A percentile compares a stretch with the other conserved stretches of the same genome.
Evolutionary conservation across 2,113 vertebrate genomes (phyloP).

Genomic region (Prolemur simus): DNA sequence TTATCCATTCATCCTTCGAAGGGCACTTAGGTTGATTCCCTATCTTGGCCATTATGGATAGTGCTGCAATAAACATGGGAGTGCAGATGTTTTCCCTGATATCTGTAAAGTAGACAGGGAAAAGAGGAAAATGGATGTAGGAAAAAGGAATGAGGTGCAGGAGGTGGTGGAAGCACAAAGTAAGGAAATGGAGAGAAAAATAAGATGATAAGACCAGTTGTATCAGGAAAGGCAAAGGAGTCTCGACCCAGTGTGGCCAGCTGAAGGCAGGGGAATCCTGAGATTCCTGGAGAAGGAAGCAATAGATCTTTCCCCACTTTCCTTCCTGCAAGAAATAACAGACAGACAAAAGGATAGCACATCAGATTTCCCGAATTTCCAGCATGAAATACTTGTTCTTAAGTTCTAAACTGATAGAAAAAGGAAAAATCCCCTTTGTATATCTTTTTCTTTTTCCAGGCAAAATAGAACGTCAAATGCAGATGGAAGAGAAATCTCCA

Average conservation of each 20-base stretch:
- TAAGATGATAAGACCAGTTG: neutral
- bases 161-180: neutral
- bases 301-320: neutral
- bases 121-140: neutral
- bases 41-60: neutral
- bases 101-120: neutral
- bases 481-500: slow-evolving; percentile 69
- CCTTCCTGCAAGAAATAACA: neutral
- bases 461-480: slow-evolving; percentile 82
- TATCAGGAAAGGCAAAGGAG: neutral
- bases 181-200: neutral
- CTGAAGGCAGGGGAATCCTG: neutral
- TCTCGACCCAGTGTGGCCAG: neutral
- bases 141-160: neutral
- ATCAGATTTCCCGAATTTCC: neutral
- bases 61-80: no score
- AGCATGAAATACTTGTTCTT: slow-evolving; percentile 10
- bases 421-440: neutral
- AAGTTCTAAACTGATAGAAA: neutral
- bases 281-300: neutral
- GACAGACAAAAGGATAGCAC: neutral
- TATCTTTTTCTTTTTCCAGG: slow-evolving; percentile 81
- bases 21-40: neutral
- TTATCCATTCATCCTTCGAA: neutral
- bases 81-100: neutral